Base-by-base conservation (phyloP, 2,888 invertebrate species). In the Biston betularia region DNA sequence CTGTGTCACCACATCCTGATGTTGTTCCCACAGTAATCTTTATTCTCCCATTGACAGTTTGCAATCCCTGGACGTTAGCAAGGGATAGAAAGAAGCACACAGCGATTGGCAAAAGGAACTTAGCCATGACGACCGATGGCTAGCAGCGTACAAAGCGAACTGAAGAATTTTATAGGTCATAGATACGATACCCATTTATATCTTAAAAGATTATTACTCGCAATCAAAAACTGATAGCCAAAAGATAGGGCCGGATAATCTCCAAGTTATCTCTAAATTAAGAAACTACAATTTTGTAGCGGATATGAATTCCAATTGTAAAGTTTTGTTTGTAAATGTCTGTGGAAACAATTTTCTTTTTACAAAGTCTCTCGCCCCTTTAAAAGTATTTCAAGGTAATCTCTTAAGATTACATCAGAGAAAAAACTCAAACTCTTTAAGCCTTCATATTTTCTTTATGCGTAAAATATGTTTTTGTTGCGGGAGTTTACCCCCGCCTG, bases 351-450 rank as follows among this genome's bases (percentile, higher is more conserved):
- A 81, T 81, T 79, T 76, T 78, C 79, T 83, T 86, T 85, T 84
- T 77, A 75, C 70, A 64, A 66, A 64, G 68, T 61, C 74, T 74
- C 75, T 80, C 79, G 80, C 84, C 85, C 84, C 80, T 85, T 78
- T 81, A 75, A 84, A 89, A 88, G 85, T 87, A 86, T 89, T 89
- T 86, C 81, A 85, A 84, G 82, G 87, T 90, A 90, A 92, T 91
- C 89, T 88, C 82, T 84, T 83, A 83, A 89, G 89, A 90, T 89
- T 88, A 87, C 86, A 86, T 83, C 79, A 79, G 76, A 83, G 54
- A 85, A 88, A 89, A 89, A 89, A 85, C 82, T 82, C 81, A 80
- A 90, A 89, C 84, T 87, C 84, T 87, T 89, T 87, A 87, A 90
- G 86, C 83, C 82, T 80, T 81, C 82, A 85, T 86, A 86, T 88